Percentiles rank a stretch among this genome's conserved stretches.
Evolutionary conservation across 2,797 vertebrate genomes (phyloP).

Genomic region (Cirrhinus mrigala): DNA sequence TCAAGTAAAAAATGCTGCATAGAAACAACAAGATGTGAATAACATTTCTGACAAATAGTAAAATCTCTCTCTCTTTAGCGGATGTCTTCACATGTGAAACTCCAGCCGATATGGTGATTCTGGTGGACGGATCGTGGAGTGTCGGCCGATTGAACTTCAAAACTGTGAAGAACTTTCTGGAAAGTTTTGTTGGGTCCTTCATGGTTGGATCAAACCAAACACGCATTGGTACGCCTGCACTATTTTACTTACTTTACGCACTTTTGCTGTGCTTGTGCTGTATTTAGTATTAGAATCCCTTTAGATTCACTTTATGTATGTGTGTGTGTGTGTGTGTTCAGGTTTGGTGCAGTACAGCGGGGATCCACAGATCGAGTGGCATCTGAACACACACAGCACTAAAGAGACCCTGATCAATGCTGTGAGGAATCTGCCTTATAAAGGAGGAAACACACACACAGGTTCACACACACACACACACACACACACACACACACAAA

Average conservation of each 20-base stretch:
- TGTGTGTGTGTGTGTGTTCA: constrained; percentile 64
- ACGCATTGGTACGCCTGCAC: too few species aligned
- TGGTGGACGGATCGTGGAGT: constrained; percentile 67
- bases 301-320: background rate
- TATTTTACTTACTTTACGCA: background rate
- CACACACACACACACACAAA: too few species aligned
- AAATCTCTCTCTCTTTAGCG: too few species aligned
- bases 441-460: constrained; percentile 95
- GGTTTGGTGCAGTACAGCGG: constrained; percentile 96
- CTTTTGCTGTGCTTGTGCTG: background rate
- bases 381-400: constrained; percentile 87
- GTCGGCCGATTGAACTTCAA: constrained; percentile 79
- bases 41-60: too few species aligned
- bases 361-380: constrained; percentile 95
- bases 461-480: constrained; percentile 56
- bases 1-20: too few species aligned
- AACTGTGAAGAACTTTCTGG: constrained; percentile 88
- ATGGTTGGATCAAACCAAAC: constrained; percentile 87
- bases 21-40: too few species aligned
- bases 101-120: too few species aligned
- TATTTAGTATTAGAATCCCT: too few species aligned
- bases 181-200: constrained; percentile 91
- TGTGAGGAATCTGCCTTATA: constrained; percentile 92
- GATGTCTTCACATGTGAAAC: too few species aligned
- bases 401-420: constrained; percentile 92